phyloP scores from a whole-genome alignment of 1,140 invertebrate genomes.

The Lepeophtheirus salmonis region DNA sequence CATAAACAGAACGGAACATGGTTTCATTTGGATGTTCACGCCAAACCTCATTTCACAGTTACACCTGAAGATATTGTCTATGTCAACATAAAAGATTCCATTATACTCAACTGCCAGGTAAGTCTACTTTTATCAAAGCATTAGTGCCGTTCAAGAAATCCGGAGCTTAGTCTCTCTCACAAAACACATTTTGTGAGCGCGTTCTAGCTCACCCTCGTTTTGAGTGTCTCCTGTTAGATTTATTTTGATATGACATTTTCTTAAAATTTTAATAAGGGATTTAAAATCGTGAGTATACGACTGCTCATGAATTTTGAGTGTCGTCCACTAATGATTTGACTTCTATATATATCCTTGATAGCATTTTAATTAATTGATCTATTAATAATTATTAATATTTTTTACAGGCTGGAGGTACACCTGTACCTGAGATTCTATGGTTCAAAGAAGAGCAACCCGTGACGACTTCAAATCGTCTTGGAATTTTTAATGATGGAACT shows the following conservation, averaged over 20 bases:
- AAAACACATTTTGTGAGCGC: too few species aligned
- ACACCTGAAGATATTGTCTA: slow-evolving; percentile 83
- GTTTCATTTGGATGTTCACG: slow-evolving; percentile 89
- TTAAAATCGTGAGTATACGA: too few species aligned
- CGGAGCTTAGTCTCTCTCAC: too few species aligned
- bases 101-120: slow-evolving; percentile 78
- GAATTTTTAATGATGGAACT: slow-evolving; percentile 69
- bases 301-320: neutral
- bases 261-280: too few species aligned
- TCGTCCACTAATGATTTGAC: too few species aligned
- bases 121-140: too few species aligned
- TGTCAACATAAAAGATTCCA: slow-evolving; percentile 81
- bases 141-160: too few species aligned
- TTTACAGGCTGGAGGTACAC: slow-evolving; percentile 30
- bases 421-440: slow-evolving; percentile 73
- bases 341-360: too few species aligned
- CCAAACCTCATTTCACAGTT: slow-evolving; percentile 72
- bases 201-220: too few species aligned
- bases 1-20: slow-evolving; percentile 61
- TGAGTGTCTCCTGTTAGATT: too few species aligned
- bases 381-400: neutral
- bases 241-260: too few species aligned
- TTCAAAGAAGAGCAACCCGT: slow-evolving; percentile 22
- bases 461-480: slow-evolving; percentile 20
- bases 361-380: too few species aligned